Evolutionary conservation across 2,888 invertebrate species (phyloP).

Genomic region (Lasioglossum zephyrum): DNA sequence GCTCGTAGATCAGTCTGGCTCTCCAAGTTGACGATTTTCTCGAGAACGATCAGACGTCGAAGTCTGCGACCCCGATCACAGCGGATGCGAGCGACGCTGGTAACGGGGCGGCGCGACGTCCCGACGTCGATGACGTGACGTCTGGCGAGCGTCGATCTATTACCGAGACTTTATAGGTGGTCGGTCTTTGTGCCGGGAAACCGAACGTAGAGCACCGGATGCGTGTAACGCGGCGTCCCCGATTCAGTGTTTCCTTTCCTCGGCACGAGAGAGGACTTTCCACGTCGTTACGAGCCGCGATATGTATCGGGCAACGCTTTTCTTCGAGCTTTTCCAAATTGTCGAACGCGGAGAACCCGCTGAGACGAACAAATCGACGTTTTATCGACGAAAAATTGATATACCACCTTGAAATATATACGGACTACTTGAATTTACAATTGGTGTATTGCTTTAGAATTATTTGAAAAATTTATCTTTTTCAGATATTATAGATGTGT

Average conservation of each 20-base stretch:
- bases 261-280: background rate
- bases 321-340: background rate
- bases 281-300: conserved; percentile 8
- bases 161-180: conserved; percentile 33
- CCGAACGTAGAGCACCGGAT: conserved; percentile 34
- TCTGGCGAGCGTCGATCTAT: conserved; percentile 34
- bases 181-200: conserved; percentile 30
- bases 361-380: background rate
- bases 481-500: no score
- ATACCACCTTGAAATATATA: no score
- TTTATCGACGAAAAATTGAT: background rate
- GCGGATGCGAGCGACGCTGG: conserved; percentile 21
- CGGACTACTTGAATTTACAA: no score
- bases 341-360: background rate
- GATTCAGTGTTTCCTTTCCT: conserved; percentile 12
- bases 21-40: background rate
- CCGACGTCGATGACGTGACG: conserved; percentile 40
- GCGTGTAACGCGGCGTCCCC: conserved; percentile 32
- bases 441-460: no score
- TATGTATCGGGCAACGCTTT: background rate
- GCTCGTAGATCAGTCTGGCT: background rate
- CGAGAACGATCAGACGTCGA: background rate
- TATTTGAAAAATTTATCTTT: no score
- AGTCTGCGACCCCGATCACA: conserved; percentile 6
- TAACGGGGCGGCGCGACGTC: conserved; percentile 1